Base-by-base conservation (phyloP, 2,888 invertebrate genomes). In the Dynastes grantii region DNA sequence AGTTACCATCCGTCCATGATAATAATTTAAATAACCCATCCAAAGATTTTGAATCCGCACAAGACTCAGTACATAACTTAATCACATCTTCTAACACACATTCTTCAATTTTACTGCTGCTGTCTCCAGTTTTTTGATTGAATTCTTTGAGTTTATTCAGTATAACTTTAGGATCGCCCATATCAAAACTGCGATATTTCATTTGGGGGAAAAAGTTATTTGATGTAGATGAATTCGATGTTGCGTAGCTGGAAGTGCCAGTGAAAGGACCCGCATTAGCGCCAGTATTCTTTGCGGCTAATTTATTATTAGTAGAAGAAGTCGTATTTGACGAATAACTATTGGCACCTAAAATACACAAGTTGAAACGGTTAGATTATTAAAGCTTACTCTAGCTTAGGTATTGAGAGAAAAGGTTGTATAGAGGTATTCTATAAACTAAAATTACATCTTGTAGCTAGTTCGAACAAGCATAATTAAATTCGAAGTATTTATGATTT, bases 91-190 rank as follows among this genome's bases (percentile, higher is more conserved):
- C 91, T 80, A 94, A 85, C 78, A 92, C 89, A 11, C 90, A 89
- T 0, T 92, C 92, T 0, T 91, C 89, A 78, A 93, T 87, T 27
- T 91, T 89, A 76, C 89, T 89, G 11, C 89, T 83, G 8, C 89
- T 90, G 77, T 91, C 91, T 0, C 90, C 90, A 9, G 90, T 87
- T 87, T 92, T 93, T 64, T 89, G 89, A 86, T 95, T 96, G 83
- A 96, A 95, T 86, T 96, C 95, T 84, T 89, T 92, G 77, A 94
- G 86, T 86, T 94, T 95, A 83, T 94, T 93, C 80, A 94, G 89
- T 83, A 97, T 95, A 63, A 95, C 94, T 76, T 90, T 90, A 32
- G 93, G 87, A 89, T 95, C 95, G 4, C 95, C 96, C 85, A 94
- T 93, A 84, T 96, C 96, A 86, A 97, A 95, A 81, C 93, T 93